Percentiles rank a stretch among this genome's conserved stretches.
Conservation (phyloP, 2,113 vertebrate species). For the Urocitellus parryii region DNA sequence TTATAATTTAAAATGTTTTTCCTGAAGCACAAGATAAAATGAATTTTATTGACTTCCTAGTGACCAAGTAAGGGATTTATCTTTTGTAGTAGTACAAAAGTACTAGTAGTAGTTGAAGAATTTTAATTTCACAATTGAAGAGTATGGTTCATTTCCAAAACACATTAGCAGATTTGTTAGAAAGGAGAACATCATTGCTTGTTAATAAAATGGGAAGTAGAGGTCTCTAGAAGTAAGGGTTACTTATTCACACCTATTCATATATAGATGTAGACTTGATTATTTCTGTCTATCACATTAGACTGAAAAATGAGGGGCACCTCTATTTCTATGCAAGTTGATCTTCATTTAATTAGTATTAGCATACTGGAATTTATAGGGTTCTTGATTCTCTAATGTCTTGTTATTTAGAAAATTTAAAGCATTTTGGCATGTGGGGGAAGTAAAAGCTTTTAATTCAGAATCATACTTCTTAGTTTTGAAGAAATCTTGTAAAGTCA, state of each 20-base stretch:
- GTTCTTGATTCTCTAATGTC: constrained; percentile 1
- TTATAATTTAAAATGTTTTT: constrained; percentile 46
- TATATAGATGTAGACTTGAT: not conserved
- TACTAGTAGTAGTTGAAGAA: not conserved
- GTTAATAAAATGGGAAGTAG: not conserved
- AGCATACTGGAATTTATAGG: not conserved
- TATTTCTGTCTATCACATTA: not conserved
- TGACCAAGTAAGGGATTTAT: not conserved
- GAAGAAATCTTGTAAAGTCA: constrained; percentile 43
- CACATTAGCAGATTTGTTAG: not conserved
- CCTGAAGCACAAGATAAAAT: not conserved
- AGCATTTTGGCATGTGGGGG: constrained; percentile 3
- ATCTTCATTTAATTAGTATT: constrained; percentile 11
- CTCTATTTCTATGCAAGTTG: not conserved
- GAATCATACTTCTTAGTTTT: constrained; percentile 17
- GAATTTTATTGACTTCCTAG: not conserved
- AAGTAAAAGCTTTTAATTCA: constrained; percentile 51
- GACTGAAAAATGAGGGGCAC: not conserved
- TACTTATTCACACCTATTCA: not conserved
- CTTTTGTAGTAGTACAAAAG: not conserved
- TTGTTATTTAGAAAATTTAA: constrained; percentile 33
- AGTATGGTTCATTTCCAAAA: not conserved
- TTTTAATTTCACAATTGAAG: constrained; percentile 18
- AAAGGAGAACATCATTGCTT: not conserved
- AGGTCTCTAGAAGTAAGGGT: not conserved